Percentiles rank a stretch among this genome's conserved stretches.
phyloP scores from a whole-genome alignment of 2,888 invertebrate genomes.

The Bellardia pandia region DNA sequence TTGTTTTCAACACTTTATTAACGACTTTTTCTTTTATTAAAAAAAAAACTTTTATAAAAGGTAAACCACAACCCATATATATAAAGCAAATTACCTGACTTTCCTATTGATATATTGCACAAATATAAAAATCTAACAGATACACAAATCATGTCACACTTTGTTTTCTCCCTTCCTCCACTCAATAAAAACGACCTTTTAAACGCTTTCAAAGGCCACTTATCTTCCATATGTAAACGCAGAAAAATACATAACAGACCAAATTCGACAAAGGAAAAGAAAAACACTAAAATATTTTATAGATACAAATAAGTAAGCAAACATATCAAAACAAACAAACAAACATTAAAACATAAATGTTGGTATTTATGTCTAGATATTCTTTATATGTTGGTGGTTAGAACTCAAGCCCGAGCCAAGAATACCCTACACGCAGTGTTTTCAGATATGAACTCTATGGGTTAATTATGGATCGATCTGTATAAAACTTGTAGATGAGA shows the following conservation, averaged over 20 bases:
- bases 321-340: neutral
- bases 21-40: neutral
- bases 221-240: conserved; percentile 16
- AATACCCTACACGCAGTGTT: neutral
- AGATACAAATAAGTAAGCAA: conserved; percentile 16
- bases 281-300: conserved; percentile 11
- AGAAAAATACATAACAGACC: neutral
- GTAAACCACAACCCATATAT: neutral
- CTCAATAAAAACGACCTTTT: conserved; percentile 39
- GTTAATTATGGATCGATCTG: no score
- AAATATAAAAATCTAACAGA: neutral
- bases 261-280: neutral
- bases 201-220: conserved; percentile 54
- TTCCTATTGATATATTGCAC: conserved; percentile 30
- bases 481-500: no score
- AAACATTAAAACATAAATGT: neutral
- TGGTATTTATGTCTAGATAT: neutral
- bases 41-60: neutral
- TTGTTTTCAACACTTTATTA: neutral
- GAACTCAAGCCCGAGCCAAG: neutral
- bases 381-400: conserved; percentile 16
- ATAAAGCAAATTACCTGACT: conserved; percentile 37
- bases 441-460: no score
- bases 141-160: neutral
- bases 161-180: conserved; percentile 2